These are phyloP conservation scores for Nycteola revayana DNA, from an alignment of 2,888 invertebrate species.

Conservation along the genomic window DNA sequence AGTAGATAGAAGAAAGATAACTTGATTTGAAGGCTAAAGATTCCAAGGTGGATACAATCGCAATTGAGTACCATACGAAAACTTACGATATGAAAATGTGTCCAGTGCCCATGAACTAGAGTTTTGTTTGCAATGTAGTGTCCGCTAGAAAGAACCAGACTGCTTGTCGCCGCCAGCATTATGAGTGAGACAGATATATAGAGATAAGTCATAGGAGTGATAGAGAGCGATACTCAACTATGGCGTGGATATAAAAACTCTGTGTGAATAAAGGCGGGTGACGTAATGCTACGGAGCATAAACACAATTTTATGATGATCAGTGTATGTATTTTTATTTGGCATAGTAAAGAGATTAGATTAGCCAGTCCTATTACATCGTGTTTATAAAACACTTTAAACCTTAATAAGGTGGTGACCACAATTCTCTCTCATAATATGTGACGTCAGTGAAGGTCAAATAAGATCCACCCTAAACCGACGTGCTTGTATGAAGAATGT, in stretches of 20 bases:
- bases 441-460: too few relatives aligned
- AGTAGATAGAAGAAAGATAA: too few relatives aligned
- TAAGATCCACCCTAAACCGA: too few relatives aligned
- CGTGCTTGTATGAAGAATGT: too few relatives aligned
- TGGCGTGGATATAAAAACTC: conserved; percentile 64
- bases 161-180: conserved; percentile 76
- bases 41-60: conserved; percentile 35
- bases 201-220: conserved; percentile 45
- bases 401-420: too few relatives aligned
- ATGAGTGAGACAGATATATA: conserved; percentile 57
- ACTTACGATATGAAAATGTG: conserved; percentile 61
- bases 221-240: conserved; percentile 49
- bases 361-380: too few relatives aligned
- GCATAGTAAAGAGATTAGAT: conserved; percentile 14
- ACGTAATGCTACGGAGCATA: conserved; percentile 56
- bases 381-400: too few relatives aligned
- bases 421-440: too few relatives aligned
- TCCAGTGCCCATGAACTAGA: conserved; percentile 71
- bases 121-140: conserved; percentile 69
- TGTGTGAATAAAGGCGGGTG: conserved; percentile 47
- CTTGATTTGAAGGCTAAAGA: conserved; percentile 33
- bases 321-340: conserved; percentile 38
- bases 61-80: conserved; percentile 38
- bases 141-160: conserved; percentile 71
- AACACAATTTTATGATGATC: conserved; percentile 57